These are phyloP conservation scores for Luehdorfia chinensis DNA, from an alignment of 1,140 invertebrate genomes.

Conservation along the genomic window DNA sequence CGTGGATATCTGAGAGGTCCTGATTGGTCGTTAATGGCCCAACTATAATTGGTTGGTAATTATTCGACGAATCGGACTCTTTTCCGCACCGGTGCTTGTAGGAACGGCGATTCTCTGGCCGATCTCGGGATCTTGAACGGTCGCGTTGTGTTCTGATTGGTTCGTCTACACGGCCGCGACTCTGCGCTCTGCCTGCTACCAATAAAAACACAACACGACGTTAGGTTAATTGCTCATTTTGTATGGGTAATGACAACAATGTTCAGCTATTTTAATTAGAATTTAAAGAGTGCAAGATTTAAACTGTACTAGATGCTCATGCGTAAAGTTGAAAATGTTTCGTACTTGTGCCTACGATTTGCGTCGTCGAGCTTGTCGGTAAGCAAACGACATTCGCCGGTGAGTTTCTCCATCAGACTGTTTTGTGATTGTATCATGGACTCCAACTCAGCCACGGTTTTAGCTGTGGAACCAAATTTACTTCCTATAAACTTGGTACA, in stretches of 20 bases:
- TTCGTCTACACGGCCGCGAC: conserved; percentile 72
- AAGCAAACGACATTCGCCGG: conserved; percentile 89
- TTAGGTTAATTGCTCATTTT: conserved; percentile 44
- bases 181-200: conserved; percentile 73
- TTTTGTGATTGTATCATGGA: conserved; percentile 91
- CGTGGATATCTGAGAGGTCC: conserved; percentile 68
- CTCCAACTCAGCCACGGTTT: conserved; percentile 90
- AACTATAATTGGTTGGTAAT: conserved; percentile 77
- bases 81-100: conserved; percentile 64
- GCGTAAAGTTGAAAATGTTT: conserved; percentile 58
- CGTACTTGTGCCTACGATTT: conserved; percentile 90
- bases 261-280: conserved; percentile 18
- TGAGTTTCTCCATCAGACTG: conserved; percentile 91
- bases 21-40: conserved; percentile 74
- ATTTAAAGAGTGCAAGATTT: conserved; percentile 1
- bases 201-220: conserved; percentile 77
- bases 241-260: conserved; percentile 60
- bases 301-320: conserved; percentile 34
- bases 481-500: conserved; percentile 37
- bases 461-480: conserved; percentile 80
- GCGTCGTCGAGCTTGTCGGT: conserved; percentile 91
- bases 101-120: conserved; percentile 45
- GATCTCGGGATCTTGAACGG: conserved; percentile 57
- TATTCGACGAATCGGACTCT: conserved; percentile 80
- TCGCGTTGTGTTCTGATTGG: conserved; percentile 76